Percentiles rank a stretch among this genome's conserved stretches.
phyloP scores from a whole-genome alignment of 2,797 vertebrate species.

The Centroberyx gerrardi region DNA sequence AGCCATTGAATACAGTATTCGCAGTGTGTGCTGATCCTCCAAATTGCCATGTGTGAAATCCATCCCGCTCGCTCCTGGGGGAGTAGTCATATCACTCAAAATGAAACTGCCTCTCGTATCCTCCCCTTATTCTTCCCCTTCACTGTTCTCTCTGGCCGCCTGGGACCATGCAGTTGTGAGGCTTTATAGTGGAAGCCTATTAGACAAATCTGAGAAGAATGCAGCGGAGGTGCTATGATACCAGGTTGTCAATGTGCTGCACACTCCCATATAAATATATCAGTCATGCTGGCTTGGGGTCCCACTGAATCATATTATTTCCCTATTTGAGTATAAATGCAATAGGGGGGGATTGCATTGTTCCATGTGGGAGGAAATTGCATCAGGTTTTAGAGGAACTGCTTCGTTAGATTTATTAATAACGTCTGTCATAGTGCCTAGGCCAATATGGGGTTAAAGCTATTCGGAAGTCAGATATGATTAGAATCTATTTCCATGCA shows the following conservation, averaged over 20 bases:
- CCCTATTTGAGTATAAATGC: conserved; percentile 67
- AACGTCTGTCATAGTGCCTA: conserved; percentile 77
- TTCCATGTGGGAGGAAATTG: conserved; percentile 74
- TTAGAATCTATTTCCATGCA: conserved; percentile 69
- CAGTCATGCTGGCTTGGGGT: conserved; percentile 86
- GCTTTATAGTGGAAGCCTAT: conserved; percentile 85
- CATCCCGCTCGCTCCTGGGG: conserved; percentile 77
- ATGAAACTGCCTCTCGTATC: conserved; percentile 76
- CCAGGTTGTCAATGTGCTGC: conserved; percentile 81
- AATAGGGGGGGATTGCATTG: conserved; percentile 54
- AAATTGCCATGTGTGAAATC: conserved; percentile 84
- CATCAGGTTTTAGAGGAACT: conserved; percentile 78
- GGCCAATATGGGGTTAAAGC: conserved; percentile 67
- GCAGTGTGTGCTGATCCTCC: conserved; percentile 80
- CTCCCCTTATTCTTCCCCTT: conserved; percentile 73
- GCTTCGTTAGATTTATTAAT: conserved; percentile 84
- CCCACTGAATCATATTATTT: conserved; percentile 77
- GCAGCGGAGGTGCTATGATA: conserved; percentile 77
- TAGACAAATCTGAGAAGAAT: conserved; percentile 85
- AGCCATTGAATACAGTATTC: conserved; percentile 75
- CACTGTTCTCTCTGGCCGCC: conserved; percentile 66
- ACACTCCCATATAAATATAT: conserved; percentile 86
- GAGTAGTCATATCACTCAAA: conserved; percentile 82
- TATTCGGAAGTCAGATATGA: conserved; percentile 66
- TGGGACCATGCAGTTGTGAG: conserved; percentile 69